These are phyloP conservation scores for Prorops nasuta DNA, from an alignment of 1,140 invertebrate species.

Conservation along the genomic window DNA sequence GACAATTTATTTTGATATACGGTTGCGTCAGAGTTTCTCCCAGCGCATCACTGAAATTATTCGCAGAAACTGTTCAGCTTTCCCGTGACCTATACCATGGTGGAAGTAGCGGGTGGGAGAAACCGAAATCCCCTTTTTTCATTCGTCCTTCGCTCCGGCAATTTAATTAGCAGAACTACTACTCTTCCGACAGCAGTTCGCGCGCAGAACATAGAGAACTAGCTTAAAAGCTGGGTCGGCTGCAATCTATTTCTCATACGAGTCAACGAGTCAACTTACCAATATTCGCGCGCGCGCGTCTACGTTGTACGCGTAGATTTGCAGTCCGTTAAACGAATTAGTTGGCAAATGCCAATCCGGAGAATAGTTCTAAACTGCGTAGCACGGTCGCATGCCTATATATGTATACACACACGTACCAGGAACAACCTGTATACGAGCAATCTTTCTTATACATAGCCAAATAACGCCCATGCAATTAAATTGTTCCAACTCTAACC, in stretches of 20 bases:
- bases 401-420: too few species aligned
- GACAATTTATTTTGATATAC: too few species aligned
- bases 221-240: slow-evolving; percentile 30
- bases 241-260: slow-evolving; percentile 20
- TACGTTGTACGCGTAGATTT: not conserved
- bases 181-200: slow-evolving; percentile 16
- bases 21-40: too few species aligned
- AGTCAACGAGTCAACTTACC: slow-evolving; percentile 3
- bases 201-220: slow-evolving; percentile 28
- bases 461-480: too few species aligned
- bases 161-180: slow-evolving; percentile 35
- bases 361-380: slow-evolving; percentile 19
- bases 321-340: slow-evolving; percentile 12
- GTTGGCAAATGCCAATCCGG: slow-evolving; percentile 23
- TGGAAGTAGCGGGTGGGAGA: too few species aligned
- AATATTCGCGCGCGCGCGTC: slow-evolving; percentile 1
- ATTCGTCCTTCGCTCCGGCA: slow-evolving; percentile 7
- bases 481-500: too few species aligned
- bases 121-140: slow-evolving; percentile 16
- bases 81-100: slow-evolving; percentile 14
- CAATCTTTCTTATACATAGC: too few species aligned
- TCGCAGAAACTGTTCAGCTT: too few species aligned
- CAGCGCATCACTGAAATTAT: too few species aligned
- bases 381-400: not conserved
- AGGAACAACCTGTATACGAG: too few species aligned